phyloP scores from a whole-genome alignment of 2,888 invertebrate species.

The Caenorhabditis sp. region DNA sequence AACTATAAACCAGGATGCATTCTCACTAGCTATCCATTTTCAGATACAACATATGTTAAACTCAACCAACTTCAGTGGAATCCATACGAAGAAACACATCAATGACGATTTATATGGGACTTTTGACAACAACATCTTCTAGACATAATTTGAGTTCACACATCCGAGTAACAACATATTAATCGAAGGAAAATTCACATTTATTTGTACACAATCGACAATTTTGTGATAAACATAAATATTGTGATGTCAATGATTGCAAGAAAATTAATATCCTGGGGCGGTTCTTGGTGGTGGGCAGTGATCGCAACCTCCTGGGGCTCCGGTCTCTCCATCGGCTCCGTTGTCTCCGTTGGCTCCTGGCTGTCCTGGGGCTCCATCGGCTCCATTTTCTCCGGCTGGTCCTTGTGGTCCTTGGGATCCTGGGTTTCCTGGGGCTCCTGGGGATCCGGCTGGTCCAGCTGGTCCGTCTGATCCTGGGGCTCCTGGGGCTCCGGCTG shows the following conservation, averaged over 20 bases:
- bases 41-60: slow-evolving; percentile 59
- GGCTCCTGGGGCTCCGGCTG: slow-evolving; percentile 73
- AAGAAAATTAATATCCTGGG: slow-evolving; percentile 69
- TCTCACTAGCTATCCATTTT: slow-evolving; percentile 15
- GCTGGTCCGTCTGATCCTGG: slow-evolving; percentile 73
- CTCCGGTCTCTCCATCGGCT: slow-evolving; percentile 69
- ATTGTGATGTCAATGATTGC: slow-evolving; percentile 4
- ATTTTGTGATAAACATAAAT: background rate
- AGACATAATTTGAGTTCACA: slow-evolving; percentile 1
- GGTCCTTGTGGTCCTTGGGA: slow-evolving; percentile 74
- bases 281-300: slow-evolving; percentile 71
- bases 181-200: background rate
- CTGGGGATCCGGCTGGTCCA: slow-evolving; percentile 75
- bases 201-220: background rate
- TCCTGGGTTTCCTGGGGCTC: slow-evolving; percentile 73
- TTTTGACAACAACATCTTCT: slow-evolving; percentile 46
- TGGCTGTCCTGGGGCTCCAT: slow-evolving; percentile 73
- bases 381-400: slow-evolving; percentile 74
- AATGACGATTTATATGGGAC: slow-evolving; percentile 51
- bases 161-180: background rate
- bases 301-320: slow-evolving; percentile 68
- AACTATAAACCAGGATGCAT: background rate
- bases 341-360: slow-evolving; percentile 63
- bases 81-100: slow-evolving; percentile 16
- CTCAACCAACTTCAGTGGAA: slow-evolving; percentile 53